phyloP scores from a whole-genome alignment of 1,140 invertebrate species.

The Bicyclus anynana region DNA sequence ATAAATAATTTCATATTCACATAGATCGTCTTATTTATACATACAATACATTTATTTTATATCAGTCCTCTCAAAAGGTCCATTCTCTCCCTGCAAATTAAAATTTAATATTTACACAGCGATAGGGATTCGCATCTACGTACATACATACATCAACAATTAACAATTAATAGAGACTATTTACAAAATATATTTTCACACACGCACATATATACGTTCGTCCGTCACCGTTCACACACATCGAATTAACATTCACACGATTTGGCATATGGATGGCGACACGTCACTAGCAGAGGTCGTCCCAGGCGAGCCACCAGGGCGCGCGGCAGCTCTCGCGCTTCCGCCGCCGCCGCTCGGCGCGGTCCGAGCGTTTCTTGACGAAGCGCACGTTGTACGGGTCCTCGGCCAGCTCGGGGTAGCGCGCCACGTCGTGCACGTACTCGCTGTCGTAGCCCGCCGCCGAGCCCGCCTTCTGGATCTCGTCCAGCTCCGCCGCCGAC shows the following conservation, averaged over 20 bases:
- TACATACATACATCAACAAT: slow-evolving; percentile 77
- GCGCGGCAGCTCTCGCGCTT: slow-evolving; percentile 72
- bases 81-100: slow-evolving; percentile 76
- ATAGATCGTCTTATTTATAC: slow-evolving; percentile 75
- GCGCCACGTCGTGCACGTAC: slow-evolving; percentile 92
- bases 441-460: slow-evolving; percentile 92
- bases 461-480: slow-evolving; percentile 89
- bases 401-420: slow-evolving; percentile 94
- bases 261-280: slow-evolving; percentile 73
- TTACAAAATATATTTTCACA: slow-evolving; percentile 71
- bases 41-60: slow-evolving; percentile 77
- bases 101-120: slow-evolving; percentile 75
- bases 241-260: slow-evolving; percentile 60
- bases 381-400: slow-evolving; percentile 97
- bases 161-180: slow-evolving; percentile 77
- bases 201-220: slow-evolving; percentile 41
- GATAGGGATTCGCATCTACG: slow-evolving; percentile 75
- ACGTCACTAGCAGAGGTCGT: slow-evolving; percentile 66
- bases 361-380: slow-evolving; percentile 85
- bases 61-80: slow-evolving; percentile 77
- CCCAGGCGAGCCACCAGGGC: slow-evolving; percentile 66
- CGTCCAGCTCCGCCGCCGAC: slow-evolving; percentile 89
- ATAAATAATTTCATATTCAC: slow-evolving; percentile 78
- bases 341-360: slow-evolving; percentile 81
- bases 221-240: slow-evolving; percentile 58